Evolutionary conservation across 2,797 vertebrate genomes (phyloP).

Genomic region (Scolopax bukidnonensis): DNA sequence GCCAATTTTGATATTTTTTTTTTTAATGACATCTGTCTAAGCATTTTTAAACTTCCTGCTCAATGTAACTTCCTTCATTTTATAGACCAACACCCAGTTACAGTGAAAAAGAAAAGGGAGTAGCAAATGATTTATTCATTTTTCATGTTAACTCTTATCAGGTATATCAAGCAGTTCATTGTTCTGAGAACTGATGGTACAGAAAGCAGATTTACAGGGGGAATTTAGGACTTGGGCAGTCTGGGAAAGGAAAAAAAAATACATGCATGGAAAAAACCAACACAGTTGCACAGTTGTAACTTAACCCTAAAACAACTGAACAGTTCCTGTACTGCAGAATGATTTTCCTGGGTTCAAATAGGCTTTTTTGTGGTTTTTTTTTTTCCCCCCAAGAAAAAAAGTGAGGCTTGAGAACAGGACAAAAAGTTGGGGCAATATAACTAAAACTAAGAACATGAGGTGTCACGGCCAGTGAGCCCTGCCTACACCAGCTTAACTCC

Average conservation of each 20-base stretch:
- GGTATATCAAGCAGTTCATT: constrained; percentile 60
- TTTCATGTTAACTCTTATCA: constrained; percentile 63
- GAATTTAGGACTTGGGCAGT: constrained; percentile 41
- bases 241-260: constrained; percentile 1
- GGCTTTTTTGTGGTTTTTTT: not conserved
- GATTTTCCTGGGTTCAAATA: not conserved
- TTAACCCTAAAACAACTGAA: constrained; percentile 48
- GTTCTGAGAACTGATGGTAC: constrained; percentile 49
- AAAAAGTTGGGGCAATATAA: not conserved
- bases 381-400: not conserved
- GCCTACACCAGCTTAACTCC: not conserved
- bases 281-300: constrained; percentile 4
- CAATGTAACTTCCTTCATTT: constrained; percentile 68
- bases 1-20: constrained; percentile 46
- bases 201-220: constrained; percentile 49
- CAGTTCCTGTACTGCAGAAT: not conserved
- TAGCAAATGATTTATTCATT: constrained; percentile 56
- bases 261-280: not conserved
- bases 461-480: not conserved
- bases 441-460: not conserved
- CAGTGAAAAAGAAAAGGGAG: constrained; percentile 53
- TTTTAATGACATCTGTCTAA: constrained; percentile 67
- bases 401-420: not conserved
- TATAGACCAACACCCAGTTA: constrained; percentile 64
- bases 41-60: constrained; percentile 70